phyloP scores from a whole-genome alignment of 1,140 invertebrate species.

The Sycophila sp. region DNA sequence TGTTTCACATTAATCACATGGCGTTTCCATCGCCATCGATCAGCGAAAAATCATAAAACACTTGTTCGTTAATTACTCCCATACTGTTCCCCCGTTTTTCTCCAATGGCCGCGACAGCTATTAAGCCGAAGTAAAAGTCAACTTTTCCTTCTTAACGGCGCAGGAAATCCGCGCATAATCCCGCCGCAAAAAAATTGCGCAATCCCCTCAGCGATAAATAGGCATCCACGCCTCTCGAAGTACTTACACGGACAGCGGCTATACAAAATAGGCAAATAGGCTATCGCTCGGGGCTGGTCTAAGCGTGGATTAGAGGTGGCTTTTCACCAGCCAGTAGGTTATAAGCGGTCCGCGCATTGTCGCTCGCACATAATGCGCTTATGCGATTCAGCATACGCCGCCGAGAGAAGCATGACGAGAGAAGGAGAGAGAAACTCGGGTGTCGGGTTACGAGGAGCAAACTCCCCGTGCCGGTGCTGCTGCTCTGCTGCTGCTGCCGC shows the following conservation, averaged over 20 bases:
- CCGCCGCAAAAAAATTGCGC: neutral
- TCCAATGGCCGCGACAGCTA: no score
- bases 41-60: no score
- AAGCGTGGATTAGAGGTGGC: neutral
- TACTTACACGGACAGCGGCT: neutral
- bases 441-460: conserved; percentile 36
- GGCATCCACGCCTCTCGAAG: no score
- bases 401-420: conserved; percentile 1
- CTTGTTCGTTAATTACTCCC: neutral
- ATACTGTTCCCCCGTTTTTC: no score
- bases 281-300: neutral
- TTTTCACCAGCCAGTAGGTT: neutral
- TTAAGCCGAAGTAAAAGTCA: no score
- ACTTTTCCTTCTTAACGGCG: no score
- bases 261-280: neutral
- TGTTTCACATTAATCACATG: no score
- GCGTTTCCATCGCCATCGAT: no score
- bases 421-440: conserved; percentile 32
- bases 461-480: conserved; percentile 7
- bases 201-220: no score
- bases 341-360: conserved; percentile 3
- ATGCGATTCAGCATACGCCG: conserved; percentile 2
- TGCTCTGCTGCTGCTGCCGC: neutral
- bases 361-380: conserved; percentile 4
- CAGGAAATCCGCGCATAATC: no score